Base-by-base conservation (phyloP, 1,140 invertebrate species). In the Drosophila orosa region DNA sequence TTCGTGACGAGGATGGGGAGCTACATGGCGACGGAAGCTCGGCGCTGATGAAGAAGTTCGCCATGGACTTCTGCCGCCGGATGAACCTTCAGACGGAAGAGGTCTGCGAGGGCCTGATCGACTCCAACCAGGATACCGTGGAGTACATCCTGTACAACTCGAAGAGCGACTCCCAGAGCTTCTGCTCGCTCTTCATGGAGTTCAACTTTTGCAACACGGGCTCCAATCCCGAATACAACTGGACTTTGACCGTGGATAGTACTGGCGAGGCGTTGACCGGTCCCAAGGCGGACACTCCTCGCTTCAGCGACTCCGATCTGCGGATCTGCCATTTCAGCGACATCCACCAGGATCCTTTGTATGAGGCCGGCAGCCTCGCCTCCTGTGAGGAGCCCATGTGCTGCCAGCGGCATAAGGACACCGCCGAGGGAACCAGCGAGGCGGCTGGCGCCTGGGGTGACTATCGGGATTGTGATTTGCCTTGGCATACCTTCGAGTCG, bases 381-480 rank as follows among this genome's bases (percentile, higher is more conserved):
- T 83, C 93, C 4, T 98, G 97, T 83, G 93, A 92, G 5, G 94
- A 96, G 75, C 96, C 96, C 6, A 92, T 95, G 6, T 98, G 97
- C 84, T 98, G 97, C 91, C 94, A 96, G 56, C 87, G 75, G n/a
- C 93, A 94, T 10, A 94, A 95, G 48, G 86, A 81, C 1, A 68
- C 71, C 15, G 67, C 74, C 4, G 47, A 68, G 45, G 83, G 74
- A 59, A 78, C 74, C 10, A 74, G 66, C 12, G 74, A 93, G 22
- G 92, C 93, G 0, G 96, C 96, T 24, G 96, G 96, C 0, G 95
- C 92, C 78, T 97, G 96, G 96, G 96, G 96, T 12, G 95, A 96
- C 90, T 96, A 96, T 76, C 93, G 95, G 35, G 87, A 93, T 56
- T 97, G 97, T 80, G 96, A 97, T 87, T 93, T 94, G 1, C 96